phyloP scores from a whole-genome alignment of 2,888 invertebrate genomes.

The Chironomus tentans region DNA sequence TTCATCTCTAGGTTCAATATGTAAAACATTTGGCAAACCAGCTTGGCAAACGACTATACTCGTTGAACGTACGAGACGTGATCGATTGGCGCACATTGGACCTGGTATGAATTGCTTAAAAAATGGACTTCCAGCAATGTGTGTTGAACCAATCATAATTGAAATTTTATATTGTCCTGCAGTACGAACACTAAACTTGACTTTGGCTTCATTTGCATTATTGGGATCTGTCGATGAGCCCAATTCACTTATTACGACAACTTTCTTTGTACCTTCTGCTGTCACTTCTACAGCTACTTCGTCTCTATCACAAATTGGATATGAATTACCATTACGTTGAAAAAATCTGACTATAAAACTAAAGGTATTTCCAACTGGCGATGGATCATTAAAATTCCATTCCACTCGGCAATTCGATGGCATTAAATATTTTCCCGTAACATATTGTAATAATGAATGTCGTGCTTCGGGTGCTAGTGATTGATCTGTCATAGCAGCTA shows the following conservation, averaged over 20 bases:
- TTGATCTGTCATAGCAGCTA: constrained; percentile 86
- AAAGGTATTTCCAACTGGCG: constrained; percentile 82
- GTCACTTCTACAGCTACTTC: constrained; percentile 79
- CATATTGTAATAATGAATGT: constrained; percentile 79
- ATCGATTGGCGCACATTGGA: constrained; percentile 71
- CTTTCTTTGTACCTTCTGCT: constrained; percentile 73
- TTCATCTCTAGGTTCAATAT: constrained; percentile 84
- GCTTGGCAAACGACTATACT: constrained; percentile 78
- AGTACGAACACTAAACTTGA: constrained; percentile 85
- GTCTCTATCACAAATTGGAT: constrained; percentile 90
- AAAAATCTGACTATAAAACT: constrained; percentile 84
- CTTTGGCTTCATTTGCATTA: constrained; percentile 75
- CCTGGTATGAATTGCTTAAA: constrained; percentile 75
- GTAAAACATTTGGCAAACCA: constrained; percentile 63
- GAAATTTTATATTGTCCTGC: constrained; percentile 83
- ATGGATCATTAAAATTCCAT: constrained; percentile 88
- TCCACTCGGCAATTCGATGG: constrained; percentile 72
- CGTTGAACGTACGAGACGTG: constrained; percentile 62
- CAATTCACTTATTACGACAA: constrained; percentile 76
- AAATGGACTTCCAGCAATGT: constrained; percentile 80
- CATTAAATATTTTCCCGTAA: constrained; percentile 82
- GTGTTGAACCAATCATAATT: constrained; percentile 70
- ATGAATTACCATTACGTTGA: constrained; percentile 88
- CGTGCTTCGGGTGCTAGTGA: constrained; percentile 83
- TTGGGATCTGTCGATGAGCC: constrained; percentile 78